Percentiles rank a stretch among this genome's conserved stretches.
Evolutionary conservation across 1,140 invertebrate species (phyloP).

Genomic region (Zeugodacus cucurbitae): DNA sequence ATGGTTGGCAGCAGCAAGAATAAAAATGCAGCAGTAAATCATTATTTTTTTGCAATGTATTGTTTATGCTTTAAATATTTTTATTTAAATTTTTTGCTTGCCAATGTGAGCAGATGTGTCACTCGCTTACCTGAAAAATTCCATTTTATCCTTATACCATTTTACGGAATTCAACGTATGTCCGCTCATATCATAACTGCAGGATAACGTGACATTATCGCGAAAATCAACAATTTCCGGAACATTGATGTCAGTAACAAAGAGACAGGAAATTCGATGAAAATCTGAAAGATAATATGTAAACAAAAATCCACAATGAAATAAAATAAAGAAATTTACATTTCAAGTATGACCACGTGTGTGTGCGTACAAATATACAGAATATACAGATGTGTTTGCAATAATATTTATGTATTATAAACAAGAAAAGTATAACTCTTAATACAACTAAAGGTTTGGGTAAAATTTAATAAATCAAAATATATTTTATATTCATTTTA

Average conservation of each 20-base stretch:
- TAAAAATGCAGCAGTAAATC: not conserved
- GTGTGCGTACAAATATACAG: not conserved
- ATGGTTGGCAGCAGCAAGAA: not conserved
- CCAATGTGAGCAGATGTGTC: not conserved
- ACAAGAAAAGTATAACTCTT: not conserved
- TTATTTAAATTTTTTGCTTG: not conserved
- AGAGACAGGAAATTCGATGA: constrained; percentile 50
- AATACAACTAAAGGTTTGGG: not conserved
- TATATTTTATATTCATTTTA: no score
- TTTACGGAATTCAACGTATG: constrained; percentile 81
- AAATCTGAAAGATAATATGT: constrained; percentile 49
- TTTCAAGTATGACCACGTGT: not conserved
- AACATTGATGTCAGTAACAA: constrained; percentile 64
- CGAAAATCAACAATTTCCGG: constrained; percentile 69
- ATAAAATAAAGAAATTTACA: not conserved
- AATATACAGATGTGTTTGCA: no score
- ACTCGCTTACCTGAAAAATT: constrained; percentile 75
- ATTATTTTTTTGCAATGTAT: not conserved
- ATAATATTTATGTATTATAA: not conserved
- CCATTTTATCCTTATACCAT: constrained; percentile 81
- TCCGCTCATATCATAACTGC: constrained; percentile 70
- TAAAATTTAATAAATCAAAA: not conserved
- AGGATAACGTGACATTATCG: constrained; percentile 69
- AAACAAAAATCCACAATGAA: not conserved
- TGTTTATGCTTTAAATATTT: not conserved